Conservation (phyloP, 1,140 invertebrate genomes). For the Ectropis grisescens region DNA sequence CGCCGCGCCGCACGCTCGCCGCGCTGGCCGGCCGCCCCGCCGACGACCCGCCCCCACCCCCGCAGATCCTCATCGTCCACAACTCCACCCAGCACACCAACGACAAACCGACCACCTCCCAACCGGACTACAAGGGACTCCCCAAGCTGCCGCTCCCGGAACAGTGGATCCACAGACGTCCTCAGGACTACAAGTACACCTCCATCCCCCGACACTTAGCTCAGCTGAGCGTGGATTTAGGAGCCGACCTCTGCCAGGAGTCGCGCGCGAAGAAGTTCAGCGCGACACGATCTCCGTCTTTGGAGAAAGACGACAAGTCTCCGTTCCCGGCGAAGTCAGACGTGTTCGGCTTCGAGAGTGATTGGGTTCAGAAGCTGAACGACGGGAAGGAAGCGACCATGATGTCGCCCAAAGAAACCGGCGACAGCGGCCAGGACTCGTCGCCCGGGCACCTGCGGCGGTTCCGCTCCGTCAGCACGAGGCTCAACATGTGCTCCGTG, state of each 20-base stretch:
- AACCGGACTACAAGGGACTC: conserved; percentile 25
- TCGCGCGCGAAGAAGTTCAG: conserved; percentile 54
- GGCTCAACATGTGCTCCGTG: conserved; percentile 56
- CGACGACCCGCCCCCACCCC: conserved; percentile 18
- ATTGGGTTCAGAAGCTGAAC: conserved; percentile 32
- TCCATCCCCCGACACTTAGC: conserved; percentile 41
- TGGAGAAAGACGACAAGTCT: conserved; percentile 65
- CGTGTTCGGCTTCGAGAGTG: conserved; percentile 50
- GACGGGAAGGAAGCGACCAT: conserved; percentile 22
- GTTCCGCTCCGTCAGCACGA: conserved; percentile 54
- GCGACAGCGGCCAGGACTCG: conserved; percentile 24
- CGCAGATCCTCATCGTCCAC: conserved; percentile 39
- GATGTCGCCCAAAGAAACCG: conserved; percentile 27
- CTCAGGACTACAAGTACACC: conserved; percentile 44
- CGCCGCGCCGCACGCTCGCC: conserved; percentile 10
- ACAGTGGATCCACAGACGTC: conserved; percentile 49
- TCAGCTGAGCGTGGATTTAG: conserved; percentile 39
- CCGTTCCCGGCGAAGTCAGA: conserved; percentile 42
- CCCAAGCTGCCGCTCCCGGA: conserved; percentile 45
- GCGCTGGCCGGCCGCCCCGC: conserved; percentile 19
- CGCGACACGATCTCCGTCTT: conserved; percentile 57
- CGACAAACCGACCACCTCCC: conserved; percentile 11
- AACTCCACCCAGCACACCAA: conserved; percentile 25
- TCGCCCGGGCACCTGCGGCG: conserved; percentile 47
- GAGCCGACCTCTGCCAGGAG: conserved; percentile 36